These are phyloP conservation scores for Drosophila nannoptera DNA, from an alignment of 1,140 invertebrate species.

Conservation along the genomic window DNA sequence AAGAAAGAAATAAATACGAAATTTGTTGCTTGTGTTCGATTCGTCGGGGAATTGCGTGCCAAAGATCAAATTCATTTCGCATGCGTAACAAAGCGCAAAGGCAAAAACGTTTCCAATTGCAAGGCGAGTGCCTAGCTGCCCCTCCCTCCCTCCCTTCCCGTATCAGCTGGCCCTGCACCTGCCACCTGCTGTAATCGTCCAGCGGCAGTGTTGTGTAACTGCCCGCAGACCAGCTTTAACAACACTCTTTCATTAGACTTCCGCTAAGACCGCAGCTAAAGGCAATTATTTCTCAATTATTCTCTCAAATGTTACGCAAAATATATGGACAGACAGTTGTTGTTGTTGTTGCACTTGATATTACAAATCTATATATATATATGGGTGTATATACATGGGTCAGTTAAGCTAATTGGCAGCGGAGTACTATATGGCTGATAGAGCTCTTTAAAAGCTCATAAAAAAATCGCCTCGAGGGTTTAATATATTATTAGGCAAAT, in stretches of 20 bases:
- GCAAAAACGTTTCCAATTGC: constrained; percentile 33
- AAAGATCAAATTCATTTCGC: constrained; percentile 62
- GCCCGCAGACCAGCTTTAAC: neutral
- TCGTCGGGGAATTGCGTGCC: constrained; percentile 52
- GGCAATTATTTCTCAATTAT: neutral
- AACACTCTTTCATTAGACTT: neutral
- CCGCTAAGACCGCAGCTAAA: no score
- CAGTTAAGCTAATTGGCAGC: constrained; percentile 25
- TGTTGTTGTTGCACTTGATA: no score
- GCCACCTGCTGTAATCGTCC: no score
- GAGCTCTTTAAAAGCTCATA: constrained; percentile 1
- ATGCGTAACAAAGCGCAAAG: constrained; percentile 49
- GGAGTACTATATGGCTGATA: constrained; percentile 1
- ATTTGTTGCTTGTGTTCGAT: constrained; percentile 35
- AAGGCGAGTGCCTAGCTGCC: constrained; percentile 25
- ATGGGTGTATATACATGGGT: no score
- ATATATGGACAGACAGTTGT: no score
- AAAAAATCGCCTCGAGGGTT: neutral
- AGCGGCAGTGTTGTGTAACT: neutral
- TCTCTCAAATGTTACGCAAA: neutral
- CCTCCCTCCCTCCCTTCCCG: no score
- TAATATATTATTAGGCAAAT: neutral
- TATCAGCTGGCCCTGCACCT: no score
- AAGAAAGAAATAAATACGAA: constrained; percentile 7
- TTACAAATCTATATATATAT: no score